Conservation (phyloP, 2,113 vertebrate genomes). For the Pterocles burchelli region DNA sequence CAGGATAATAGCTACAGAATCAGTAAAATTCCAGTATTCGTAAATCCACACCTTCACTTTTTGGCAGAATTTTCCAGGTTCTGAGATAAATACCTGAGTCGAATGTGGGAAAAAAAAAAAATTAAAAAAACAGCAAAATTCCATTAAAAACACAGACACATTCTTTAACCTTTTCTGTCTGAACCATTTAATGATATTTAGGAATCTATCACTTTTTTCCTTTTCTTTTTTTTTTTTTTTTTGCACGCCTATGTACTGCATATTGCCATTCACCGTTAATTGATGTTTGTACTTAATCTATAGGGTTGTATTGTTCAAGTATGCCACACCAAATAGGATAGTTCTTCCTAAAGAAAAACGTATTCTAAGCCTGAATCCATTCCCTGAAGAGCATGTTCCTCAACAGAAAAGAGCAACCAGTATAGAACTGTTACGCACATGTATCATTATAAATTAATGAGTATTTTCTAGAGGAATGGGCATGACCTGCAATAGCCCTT, state of each 20-base stretch:
- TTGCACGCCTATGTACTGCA: background rate
- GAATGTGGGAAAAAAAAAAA: background rate
- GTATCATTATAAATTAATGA: background rate
- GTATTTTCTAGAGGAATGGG: background rate
- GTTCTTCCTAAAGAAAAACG: background rate
- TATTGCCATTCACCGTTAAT: background rate
- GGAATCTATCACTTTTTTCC: accelerated
- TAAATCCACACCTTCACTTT: constrained; percentile 95
- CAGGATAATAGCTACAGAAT: constrained; percentile 87
- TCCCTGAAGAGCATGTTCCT: background rate
- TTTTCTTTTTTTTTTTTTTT: background rate
- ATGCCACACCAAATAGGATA: background rate
- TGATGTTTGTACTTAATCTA: background rate
- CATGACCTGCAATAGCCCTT: background rate
- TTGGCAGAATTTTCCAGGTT: constrained; percentile 88
- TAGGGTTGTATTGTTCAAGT: background rate
- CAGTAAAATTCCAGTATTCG: constrained; percentile 96
- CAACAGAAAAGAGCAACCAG: background rate
- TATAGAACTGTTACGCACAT: background rate
- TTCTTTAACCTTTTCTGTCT: background rate
- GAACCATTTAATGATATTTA: background rate
- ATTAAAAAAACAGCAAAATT: accelerated
- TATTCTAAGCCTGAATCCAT: background rate
- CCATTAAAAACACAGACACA: background rate
- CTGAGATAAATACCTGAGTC: constrained; percentile 88